phyloP scores from a whole-genome alignment of 2,888 invertebrate species.

The Thelaira solivaga region DNA sequence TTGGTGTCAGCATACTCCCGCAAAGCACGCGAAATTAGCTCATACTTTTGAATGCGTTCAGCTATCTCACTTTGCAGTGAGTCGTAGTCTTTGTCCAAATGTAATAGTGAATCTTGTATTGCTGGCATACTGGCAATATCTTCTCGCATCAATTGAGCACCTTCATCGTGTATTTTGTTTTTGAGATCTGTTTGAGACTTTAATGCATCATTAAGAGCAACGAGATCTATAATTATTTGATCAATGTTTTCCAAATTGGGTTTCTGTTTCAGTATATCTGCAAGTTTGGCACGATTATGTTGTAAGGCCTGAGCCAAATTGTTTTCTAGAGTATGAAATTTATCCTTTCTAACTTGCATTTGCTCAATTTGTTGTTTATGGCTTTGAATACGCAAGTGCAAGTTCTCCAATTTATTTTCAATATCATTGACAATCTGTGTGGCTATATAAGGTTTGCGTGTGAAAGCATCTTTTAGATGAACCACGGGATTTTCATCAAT shows the following conservation, averaged over 20 bases:
- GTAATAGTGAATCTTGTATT: conserved; percentile 87
- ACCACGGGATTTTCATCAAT: conserved; percentile 84
- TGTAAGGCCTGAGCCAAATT: conserved; percentile 83
- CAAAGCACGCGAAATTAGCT: conserved; percentile 84
- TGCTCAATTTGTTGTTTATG: conserved; percentile 84
- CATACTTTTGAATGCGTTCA: conserved; percentile 86
- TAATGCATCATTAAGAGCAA: conserved; percentile 79
- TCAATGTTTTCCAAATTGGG: conserved; percentile 75
- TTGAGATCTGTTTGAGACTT: conserved; percentile 81
- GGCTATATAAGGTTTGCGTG: conserved; percentile 85
- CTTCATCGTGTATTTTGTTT: conserved; percentile 87
- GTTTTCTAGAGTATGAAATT: conserved; percentile 86
- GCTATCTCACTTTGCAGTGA: conserved; percentile 85
- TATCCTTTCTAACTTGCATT: conserved; percentile 86
- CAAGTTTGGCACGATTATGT: conserved; percentile 73
- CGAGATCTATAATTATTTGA: conserved; percentile 77
- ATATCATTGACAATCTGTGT: conserved; percentile 84
- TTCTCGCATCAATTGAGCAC: conserved; percentile 87
- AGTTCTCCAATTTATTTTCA: conserved; percentile 83
- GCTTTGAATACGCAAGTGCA: conserved; percentile 82
- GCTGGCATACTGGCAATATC: conserved; percentile 88
- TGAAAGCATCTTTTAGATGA: conserved; percentile 83
- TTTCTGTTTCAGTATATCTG: conserved; percentile 70
- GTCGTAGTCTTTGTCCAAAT: conserved; percentile 89
- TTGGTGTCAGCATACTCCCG: conserved; percentile 86